Base-by-base conservation (phyloP, 2,797 vertebrate genomes). In the Acropternis orthonyx region DNA sequence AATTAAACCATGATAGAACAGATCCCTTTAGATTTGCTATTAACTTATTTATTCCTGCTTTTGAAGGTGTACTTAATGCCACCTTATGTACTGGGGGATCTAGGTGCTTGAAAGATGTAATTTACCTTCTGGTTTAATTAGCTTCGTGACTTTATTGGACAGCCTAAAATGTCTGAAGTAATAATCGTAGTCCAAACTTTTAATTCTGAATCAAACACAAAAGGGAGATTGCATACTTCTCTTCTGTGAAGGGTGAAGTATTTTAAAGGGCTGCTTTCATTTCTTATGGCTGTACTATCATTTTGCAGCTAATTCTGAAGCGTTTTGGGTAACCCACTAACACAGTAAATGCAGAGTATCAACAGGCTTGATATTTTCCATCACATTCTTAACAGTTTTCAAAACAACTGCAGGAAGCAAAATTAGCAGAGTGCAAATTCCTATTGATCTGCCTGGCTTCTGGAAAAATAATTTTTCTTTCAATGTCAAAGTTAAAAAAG, bases 401-500 rank as follows among this genome's bases (percentile, higher is more conserved):
- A 58, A 79, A 76, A 85, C 46, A 88, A 87, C 34, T 56, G 46
- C 28, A 56, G 48, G 75, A 95, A 94, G 68, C 37, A 92, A 94
- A 97, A 85, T 85, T 89, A 89, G 41, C 37, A 85, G 75, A 95
- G 76, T 92, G 89, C 56, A 94, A 95, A 95, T 94, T 96, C 58
- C 21, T 93, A 96, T 93, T 55, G 85, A 96, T 95, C 62, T 77
- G 61, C 69, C 58, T 37, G 34, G 62, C 67, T 89, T 84, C 71
- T 73, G 55, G 67, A 89, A 96, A 96, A 93, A 88, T 61, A 89
- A 66, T 78, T 91, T 95, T 96, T 93, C 77, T 88, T 97, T 95
- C 94, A 94, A 65, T 63, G 82, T 94, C 93, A 96, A 95, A 95
- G 76, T 92, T 96, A 95, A 96, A 85, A 86, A 96, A 95, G 94